Evolutionary conservation across 2,797 vertebrate genomes (phyloP).

Genomic region (Pipistrellus kuhlii): DNA sequence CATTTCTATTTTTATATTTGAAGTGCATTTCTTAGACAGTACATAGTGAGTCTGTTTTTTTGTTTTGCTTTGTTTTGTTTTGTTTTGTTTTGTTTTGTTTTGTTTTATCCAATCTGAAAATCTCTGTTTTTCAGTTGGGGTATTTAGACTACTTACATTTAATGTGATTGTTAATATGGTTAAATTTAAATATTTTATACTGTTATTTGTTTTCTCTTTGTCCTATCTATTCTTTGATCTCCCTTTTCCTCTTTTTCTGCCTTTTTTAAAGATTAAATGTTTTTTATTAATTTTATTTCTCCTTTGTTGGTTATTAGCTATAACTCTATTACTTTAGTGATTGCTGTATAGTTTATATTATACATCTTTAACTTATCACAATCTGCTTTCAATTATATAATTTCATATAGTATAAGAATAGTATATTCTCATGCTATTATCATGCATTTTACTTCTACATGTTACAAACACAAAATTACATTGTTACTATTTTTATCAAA

Average conservation of each 20-base stretch:
- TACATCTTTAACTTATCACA: constrained; percentile 26
- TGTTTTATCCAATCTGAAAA: constrained; percentile 18
- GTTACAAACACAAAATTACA: not conserved
- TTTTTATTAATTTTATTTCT: constrained; percentile 45
- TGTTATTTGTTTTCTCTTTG: constrained; percentile 8
- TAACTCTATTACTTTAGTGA: not conserved
- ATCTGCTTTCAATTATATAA: constrained; percentile 16
- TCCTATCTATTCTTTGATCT: not conserved
- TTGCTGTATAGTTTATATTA: not conserved
- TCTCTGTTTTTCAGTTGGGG: constrained; percentile 19
- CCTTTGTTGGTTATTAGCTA: constrained; percentile 16
- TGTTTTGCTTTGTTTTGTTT: too few species aligned
- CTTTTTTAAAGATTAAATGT: not conserved
- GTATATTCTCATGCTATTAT: not conserved
- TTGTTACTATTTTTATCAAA: constrained; percentile 2
- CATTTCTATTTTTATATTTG: constrained; percentile 43
- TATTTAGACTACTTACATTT: constrained; percentile 55
- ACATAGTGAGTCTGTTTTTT: constrained; percentile 8
- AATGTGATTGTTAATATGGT: not conserved
- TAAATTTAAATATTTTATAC: constrained; percentile 42
- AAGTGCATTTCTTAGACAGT: constrained; percentile 16
- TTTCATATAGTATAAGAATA: not conserved
- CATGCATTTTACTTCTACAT: constrained; percentile 48
- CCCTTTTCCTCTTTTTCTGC: constrained; percentile 14
- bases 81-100: not conserved